phyloP scores from a whole-genome alignment of 2,888 invertebrate species.

The Zygogramma bicolorata region DNA sequence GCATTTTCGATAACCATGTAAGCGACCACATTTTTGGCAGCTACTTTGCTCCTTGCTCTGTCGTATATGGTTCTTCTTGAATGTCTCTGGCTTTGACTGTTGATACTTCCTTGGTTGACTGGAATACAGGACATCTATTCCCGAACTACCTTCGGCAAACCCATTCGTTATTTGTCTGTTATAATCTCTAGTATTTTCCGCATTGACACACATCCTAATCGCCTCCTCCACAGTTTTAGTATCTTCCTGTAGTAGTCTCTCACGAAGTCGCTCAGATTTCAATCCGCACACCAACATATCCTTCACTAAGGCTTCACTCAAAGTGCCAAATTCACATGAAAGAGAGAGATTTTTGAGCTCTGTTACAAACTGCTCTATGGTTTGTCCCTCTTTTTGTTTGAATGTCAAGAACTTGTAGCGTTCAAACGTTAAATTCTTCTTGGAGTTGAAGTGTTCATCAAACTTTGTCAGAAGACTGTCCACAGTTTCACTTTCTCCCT shows the following conservation, averaged over 20 bases:
- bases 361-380: conserved; percentile 37
- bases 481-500: conserved; percentile 16
- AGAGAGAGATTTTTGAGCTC: conserved; percentile 36
- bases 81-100: conserved; percentile 3
- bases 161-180: background rate
- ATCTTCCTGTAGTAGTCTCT: conserved; percentile 37
- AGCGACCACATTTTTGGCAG: conserved; percentile 28
- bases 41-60: background rate
- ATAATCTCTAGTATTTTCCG: conserved; percentile 32
- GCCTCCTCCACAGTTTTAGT: conserved; percentile 36
- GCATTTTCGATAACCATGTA: conserved; percentile 23
- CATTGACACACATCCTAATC: conserved; percentile 35
- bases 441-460: conserved; percentile 30
- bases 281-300: conserved; percentile 37
- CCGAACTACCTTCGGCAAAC: background rate
- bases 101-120: background rate
- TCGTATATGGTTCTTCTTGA: background rate
- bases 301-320: conserved; percentile 26
- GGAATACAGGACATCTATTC: background rate
- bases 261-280: conserved; percentile 28
- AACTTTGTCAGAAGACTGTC: conserved; percentile 26
- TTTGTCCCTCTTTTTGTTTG: conserved; percentile 38
- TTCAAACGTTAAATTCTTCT: conserved; percentile 38
- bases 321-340: conserved; percentile 31
- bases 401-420: conserved; percentile 39